Evolutionary conservation across 2,888 invertebrate species (phyloP), one percentile per base, ranked within the genome.

Genomic region (Agonum fuliginosum): DNA sequence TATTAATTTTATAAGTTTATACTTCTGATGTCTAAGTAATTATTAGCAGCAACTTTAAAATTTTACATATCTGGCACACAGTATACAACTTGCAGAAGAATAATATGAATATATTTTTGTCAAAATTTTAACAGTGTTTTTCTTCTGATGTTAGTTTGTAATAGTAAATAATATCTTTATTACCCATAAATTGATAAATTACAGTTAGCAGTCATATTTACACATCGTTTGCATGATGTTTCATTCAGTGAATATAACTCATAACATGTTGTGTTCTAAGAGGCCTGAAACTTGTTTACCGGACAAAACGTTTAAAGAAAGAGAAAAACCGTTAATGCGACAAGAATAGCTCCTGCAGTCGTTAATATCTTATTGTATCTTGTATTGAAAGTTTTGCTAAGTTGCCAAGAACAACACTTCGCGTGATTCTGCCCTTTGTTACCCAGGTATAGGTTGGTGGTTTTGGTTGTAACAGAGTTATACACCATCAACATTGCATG

Each of bases 251-350:
- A n/a, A n/a, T n/a, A n/a, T n/a, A n/a, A n/a, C n/a, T n/a, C n/a
- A 62, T 12, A 62, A 19, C 58, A 62, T 62, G 58, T 62, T 27
- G 19, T 62, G 30, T 62, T 62, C 30, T 62, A 24, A 54, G 58
- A 62, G 30, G 27, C 58, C 30, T 62, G 58, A 62, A 62, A 62
- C 58, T 62, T 62, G 58, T 62, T 62, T 62, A 62, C 30, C 30
- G 58, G 30, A 58, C 58, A 62, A 27, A 62, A 62, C 58, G 30
- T 62, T 62, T 62, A 8, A 27, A 62, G 58, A 30, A 62, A 62
- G 58, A 62, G 58, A 62, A 62, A 62, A 62, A 27, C 58, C 30
- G 58, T 62, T 62, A 62, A 62, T 62, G 3, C 34, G 58, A 34
- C 17, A 17, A 27, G 30, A 62, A 27, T 62, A 62, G 46, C 46